A percentile compares a stretch with the other conserved stretches of the same genome.
These are phyloP conservation scores for Thunnus albacares DNA, from an alignment of 2,797 vertebrate genomes.

Conservation along the genomic window DNA sequence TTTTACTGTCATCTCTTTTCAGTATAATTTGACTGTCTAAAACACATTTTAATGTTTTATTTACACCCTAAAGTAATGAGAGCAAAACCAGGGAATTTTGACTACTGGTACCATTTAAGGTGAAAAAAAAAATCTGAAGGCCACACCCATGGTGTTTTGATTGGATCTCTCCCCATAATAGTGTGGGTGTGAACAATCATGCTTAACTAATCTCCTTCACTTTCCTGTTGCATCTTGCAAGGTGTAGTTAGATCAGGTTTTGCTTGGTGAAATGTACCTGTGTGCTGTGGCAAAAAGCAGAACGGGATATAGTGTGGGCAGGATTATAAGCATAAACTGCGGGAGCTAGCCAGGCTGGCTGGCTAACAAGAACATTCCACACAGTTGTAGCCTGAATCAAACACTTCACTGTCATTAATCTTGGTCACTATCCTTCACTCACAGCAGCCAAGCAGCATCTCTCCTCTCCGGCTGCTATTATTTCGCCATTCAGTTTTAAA, in stretches of 20 bases:
- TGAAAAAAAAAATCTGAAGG: background rate
- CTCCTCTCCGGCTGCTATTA: background rate
- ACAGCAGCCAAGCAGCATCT: background rate
- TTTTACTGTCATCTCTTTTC: background rate
- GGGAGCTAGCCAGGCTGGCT: background rate
- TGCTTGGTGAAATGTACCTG: background rate
- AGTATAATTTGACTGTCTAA: background rate
- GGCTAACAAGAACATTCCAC: background rate
- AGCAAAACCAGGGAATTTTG: background rate
- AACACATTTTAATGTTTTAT: background rate
- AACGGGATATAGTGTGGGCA: background rate
- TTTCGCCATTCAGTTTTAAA: background rate
- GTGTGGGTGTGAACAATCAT: background rate
- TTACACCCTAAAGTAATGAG: background rate
- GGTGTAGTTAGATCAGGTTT: background rate
- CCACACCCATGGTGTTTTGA: background rate
- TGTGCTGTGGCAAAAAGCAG: background rate
- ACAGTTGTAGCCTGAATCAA: background rate
- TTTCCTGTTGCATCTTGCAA: background rate
- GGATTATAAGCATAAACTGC: background rate
- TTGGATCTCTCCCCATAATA: background rate
- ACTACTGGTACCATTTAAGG: background rate
- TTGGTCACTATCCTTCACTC: background rate
- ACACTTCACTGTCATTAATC: background rate
- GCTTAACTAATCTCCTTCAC: background rate